Percentiles rank a stretch among this genome's conserved stretches.
These are phyloP conservation scores for Pygathrix nemaeus DNA, from an alignment of 2,113 vertebrate genomes.

Conservation along the genomic window DNA sequence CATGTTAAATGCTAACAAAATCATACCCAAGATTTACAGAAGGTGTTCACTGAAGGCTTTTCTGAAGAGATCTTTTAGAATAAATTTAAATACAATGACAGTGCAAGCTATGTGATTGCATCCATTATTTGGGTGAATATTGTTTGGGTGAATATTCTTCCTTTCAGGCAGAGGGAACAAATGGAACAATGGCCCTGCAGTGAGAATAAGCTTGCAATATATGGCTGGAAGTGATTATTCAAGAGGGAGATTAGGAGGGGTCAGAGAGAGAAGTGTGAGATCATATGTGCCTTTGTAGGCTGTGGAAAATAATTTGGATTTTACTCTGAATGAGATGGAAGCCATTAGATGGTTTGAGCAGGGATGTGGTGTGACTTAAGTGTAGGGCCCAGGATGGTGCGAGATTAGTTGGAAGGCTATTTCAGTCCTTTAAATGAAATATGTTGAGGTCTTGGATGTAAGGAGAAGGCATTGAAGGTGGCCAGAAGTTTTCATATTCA, in stretches of 20 bases:
- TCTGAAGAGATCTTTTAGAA: background rate
- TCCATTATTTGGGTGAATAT: background rate
- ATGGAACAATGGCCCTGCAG: background rate
- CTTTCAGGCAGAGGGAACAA: background rate
- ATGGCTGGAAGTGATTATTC: background rate
- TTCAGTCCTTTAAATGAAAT: background rate
- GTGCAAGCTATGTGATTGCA: background rate
- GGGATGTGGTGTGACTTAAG: background rate
- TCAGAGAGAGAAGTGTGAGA: background rate
- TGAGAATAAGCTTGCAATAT: background rate
- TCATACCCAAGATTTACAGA: background rate
- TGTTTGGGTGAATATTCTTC: background rate
- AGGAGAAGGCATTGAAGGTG: background rate
- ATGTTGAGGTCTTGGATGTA: background rate
- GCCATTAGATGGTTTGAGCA: background rate
- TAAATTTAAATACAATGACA: conserved; percentile 8
- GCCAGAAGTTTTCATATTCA: background rate
- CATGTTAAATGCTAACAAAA: background rate
- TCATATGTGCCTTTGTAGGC: background rate
- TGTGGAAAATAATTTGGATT: background rate
- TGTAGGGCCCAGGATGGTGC: background rate
- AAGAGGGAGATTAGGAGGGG: background rate
- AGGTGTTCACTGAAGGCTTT: background rate
- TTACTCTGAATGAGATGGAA: background rate
- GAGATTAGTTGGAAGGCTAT: background rate